Evolutionary conservation across 2,888 invertebrate species (phyloP).

Genomic region (Nemoura dubitans): DNA sequence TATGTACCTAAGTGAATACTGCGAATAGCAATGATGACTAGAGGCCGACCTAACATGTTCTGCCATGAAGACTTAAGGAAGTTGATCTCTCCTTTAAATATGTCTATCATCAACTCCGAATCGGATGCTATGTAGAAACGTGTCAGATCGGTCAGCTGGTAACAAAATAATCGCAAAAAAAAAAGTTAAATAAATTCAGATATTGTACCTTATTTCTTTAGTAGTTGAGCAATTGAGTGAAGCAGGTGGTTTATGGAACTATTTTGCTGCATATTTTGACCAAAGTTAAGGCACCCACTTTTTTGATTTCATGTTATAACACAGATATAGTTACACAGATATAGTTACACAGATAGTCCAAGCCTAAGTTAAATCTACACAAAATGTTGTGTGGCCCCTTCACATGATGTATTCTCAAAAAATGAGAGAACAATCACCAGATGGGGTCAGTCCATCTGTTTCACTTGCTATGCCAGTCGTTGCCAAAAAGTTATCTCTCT

Average conservation of each 20-base stretch:
- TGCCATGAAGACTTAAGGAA: constrained; percentile 99
- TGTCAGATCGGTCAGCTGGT: constrained; percentile 94
- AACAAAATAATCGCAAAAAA: constrained; percentile 36
- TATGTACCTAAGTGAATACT: constrained; percentile 86
- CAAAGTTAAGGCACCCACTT: background rate
- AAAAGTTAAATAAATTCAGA: constrained; percentile 16
- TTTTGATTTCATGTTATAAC: too few relatives aligned
- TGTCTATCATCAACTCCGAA: constrained; percentile 97
- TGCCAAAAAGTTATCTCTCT: too few relatives aligned
- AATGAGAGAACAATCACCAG: too few relatives aligned
- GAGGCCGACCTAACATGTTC: constrained; percentile 95
- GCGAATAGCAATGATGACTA: constrained; percentile 90
- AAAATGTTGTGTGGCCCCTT: too few relatives aligned
- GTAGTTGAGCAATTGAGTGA: background rate
- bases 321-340: too few relatives aligned
- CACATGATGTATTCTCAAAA: too few relatives aligned
- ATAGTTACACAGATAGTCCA: too few relatives aligned
- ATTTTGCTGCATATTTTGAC: background rate
- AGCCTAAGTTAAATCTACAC: too few relatives aligned
- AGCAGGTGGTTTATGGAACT: background rate
- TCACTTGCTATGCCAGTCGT: too few relatives aligned
- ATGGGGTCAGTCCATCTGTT: too few relatives aligned
- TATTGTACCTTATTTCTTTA: background rate
- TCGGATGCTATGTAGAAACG: constrained; percentile 99
- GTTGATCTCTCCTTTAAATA: constrained; percentile 95